Percentiles rank a stretch among this genome's conserved stretches.
Conservation (phyloP, 2,888 invertebrate species). For the Ochropacha duplaris region DNA sequence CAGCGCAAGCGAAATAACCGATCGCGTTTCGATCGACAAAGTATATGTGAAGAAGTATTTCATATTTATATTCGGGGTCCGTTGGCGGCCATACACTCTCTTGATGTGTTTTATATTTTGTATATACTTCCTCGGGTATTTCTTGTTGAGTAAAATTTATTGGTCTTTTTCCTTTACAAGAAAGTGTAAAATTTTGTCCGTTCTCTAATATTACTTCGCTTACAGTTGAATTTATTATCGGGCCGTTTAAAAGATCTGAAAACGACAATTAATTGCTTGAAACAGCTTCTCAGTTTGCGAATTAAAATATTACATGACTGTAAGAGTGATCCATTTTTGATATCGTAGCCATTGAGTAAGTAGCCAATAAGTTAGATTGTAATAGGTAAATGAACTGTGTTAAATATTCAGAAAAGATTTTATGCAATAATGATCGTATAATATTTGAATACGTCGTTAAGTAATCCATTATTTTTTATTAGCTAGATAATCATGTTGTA, state of each 20-base stretch:
- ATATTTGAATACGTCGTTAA: background rate
- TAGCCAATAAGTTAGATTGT: too few relatives aligned
- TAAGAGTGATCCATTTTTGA: background rate
- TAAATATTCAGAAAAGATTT: background rate
- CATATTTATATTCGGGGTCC: slow-evolving; percentile 57
- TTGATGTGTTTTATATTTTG: slow-evolving; percentile 34
- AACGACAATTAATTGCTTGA: slow-evolving; percentile 39
- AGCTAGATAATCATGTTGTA: slow-evolving; percentile 48
- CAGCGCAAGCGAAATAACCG: slow-evolving; percentile 82
- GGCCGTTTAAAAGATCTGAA: slow-evolving; percentile 69
- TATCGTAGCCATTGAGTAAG: background rate
- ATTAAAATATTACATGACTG: background rate
- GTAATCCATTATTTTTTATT: slow-evolving; percentile 3
- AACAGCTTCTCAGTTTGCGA: background rate
- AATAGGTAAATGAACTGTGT: too few relatives aligned
- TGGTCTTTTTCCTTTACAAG: slow-evolving; percentile 55
- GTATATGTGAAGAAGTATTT: slow-evolving; percentile 68
- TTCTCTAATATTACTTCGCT: slow-evolving; percentile 65
- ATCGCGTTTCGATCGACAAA: slow-evolving; percentile 74
- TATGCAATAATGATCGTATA: background rate
- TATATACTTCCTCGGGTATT: slow-evolving; percentile 53
- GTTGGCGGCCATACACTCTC: slow-evolving; percentile 14
- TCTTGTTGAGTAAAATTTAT: slow-evolving; percentile 66
- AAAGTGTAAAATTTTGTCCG: slow-evolving; percentile 66
- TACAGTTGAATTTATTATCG: slow-evolving; percentile 55